phyloP scores from a whole-genome alignment of 2,797 vertebrate genomes.

The Xiphophorus birchmanni region DNA sequence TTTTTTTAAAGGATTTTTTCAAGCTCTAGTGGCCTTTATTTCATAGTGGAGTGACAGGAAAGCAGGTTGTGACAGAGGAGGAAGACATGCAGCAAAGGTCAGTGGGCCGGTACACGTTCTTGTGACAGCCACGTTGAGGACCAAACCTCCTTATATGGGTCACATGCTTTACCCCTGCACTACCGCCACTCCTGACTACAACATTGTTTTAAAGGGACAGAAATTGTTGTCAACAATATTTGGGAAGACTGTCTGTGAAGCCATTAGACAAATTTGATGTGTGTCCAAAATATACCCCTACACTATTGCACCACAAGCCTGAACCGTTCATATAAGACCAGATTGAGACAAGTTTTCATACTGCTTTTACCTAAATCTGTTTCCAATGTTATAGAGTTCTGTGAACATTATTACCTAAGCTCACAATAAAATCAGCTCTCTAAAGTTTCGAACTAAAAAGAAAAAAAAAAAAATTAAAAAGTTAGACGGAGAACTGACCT shows the following conservation, averaged over 20 bases:
- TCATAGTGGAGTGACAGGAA: too few relatives aligned
- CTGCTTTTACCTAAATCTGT: not conserved
- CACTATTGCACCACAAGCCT: not conserved
- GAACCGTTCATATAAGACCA: not conserved
- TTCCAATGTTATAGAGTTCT: not conserved
- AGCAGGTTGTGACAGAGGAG: too few relatives aligned
- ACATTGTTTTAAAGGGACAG: not conserved
- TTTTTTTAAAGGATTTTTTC: too few relatives aligned
- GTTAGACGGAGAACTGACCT: constrained; percentile 25
- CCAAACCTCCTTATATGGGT: too few relatives aligned
- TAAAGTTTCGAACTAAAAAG: constrained; percentile 21
- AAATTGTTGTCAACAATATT: not conserved
- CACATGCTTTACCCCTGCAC: too few relatives aligned
- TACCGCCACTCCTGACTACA: too few relatives aligned
- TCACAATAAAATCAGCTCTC: constrained; percentile 4
- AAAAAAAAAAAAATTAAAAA: constrained; percentile 1
- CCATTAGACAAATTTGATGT: not conserved
- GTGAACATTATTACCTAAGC: not conserved
- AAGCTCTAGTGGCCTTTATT: too few relatives aligned
- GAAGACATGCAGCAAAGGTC: too few relatives aligned
- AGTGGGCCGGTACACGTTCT: too few relatives aligned
- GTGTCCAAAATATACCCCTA: not conserved
- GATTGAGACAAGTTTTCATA: not conserved
- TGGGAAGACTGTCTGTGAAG: not conserved
- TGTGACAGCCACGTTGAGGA: too few relatives aligned